Conservation (phyloP, 53 echinoderm and acorn worm species). For the Luidia sarsii region DNA sequence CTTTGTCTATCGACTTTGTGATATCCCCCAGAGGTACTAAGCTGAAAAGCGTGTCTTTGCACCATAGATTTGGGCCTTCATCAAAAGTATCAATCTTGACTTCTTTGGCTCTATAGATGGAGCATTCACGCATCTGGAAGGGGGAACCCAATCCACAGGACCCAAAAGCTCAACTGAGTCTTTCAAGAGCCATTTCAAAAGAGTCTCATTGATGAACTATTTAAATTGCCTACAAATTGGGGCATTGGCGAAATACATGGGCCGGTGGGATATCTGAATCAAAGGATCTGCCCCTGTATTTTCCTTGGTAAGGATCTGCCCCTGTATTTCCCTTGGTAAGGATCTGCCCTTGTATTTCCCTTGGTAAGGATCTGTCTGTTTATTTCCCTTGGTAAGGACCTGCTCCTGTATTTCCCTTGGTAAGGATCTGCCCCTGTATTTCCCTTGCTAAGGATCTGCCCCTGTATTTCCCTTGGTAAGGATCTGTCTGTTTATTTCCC, state of each 20-base stretch:
- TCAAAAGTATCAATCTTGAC: background rate
- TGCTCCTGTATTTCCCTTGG: too few species aligned
- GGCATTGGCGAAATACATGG: conserved; percentile 7
- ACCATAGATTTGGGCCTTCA: conserved; percentile 27
- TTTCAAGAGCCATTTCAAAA: background rate
- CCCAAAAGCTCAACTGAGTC: conserved; percentile 1
- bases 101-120: background rate
- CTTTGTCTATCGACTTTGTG: background rate
- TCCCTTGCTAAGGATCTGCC: too few species aligned
- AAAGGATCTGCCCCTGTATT: background rate
- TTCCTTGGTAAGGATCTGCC: too few species aligned
- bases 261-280: background rate
- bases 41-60: background rate
- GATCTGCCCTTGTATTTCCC: too few species aligned
- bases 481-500: too few species aligned
- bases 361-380: too few species aligned
- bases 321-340: too few species aligned
- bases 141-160: background rate
- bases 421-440: too few species aligned
- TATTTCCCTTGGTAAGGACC: too few species aligned
- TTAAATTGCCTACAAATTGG: background rate
- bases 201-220: background rate
- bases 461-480: too few species aligned
- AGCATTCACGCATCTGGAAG: conserved; percentile 6
- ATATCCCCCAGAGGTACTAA: background rate